Base-by-base conservation (phyloP, 2,888 invertebrate species). In the Gasteruption jaculator region DNA sequence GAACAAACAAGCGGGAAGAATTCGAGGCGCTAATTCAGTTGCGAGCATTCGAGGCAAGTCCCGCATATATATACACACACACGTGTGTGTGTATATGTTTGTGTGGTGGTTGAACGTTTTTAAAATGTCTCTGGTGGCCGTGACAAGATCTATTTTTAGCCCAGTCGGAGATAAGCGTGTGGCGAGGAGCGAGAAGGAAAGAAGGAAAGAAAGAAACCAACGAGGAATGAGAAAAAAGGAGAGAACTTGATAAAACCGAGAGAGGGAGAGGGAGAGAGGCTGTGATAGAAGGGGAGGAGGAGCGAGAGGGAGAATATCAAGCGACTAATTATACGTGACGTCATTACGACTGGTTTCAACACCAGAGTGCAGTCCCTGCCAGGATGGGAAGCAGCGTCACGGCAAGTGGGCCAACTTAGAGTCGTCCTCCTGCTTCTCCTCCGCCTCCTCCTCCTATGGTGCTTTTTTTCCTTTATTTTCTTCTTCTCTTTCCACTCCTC, bases 91-190 rank as follows among this genome's bases (percentile, higher is more conserved):
- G n/a, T n/a, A n/a, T n/a, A n/a, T n/a, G n/a, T n/a, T n/a, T n/a
- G n/a, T n/a, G n/a, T n/a, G n/a, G n/a, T n/a, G 60, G 53, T 61
- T 61, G 57, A 62, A 61, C 62, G n/a, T 63, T 65, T 65, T 63
- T 66, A 58, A 68, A 65, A 68, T 68, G 68, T 68, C 67, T 63
- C 61, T 57, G 60, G 61, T 68, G 68, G 67, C 69, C 69, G 63
- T 70, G 68, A 70, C 65, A 65, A 61, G 56, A 48, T 63, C 61
- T 69, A 69, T 67, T 69, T 69, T 69, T 69, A 68, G 68, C 60
- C 54, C 43, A 57, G 56, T 46, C 58, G 61, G n/a, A 68, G 69
- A 69, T 68, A 69, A 69, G 68, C 67, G 56, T 49, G 53, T 50
- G 47, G 51, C 12, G 24, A 3, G 12, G 25, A 35, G 5, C 8